A percentile compares a stretch with the other conserved stretches of the same genome.
Conservation (phyloP, 2,797 vertebrate species). For the Dendrocincla fuliginosa region DNA sequence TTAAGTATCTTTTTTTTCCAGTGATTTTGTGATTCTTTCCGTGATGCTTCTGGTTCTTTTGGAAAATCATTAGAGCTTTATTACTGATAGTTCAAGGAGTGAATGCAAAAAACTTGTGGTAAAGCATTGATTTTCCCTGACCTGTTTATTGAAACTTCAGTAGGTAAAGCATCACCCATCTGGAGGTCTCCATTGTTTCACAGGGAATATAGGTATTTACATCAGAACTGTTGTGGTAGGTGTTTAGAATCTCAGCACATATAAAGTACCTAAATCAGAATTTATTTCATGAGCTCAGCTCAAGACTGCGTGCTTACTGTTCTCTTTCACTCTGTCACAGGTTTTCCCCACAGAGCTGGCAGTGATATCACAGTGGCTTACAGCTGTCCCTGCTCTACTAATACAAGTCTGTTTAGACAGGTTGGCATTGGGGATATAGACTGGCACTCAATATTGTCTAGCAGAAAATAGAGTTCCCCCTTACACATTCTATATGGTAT, state of each 20-base stretch:
- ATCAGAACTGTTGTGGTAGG: not conserved
- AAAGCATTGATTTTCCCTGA: not conserved
- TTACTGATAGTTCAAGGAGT: not conserved
- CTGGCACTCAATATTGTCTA: not conserved
- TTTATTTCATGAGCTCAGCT: not conserved
- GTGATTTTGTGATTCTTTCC: not conserved
- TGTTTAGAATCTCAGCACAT: not conserved
- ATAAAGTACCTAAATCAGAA: not conserved
- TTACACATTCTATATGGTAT: not conserved
- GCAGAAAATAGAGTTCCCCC: not conserved
- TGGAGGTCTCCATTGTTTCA: not conserved
- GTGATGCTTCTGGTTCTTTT: not conserved
- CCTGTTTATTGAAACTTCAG: not conserved
- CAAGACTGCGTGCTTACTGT: not conserved
- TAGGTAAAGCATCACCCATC: not conserved
- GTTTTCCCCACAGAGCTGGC: not conserved
- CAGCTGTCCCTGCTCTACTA: not conserved
- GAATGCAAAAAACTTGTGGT: not conserved
- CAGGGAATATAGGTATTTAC: not conserved
- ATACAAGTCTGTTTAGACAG: not conserved
- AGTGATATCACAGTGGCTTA: not conserved
- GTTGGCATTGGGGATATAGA: rapidly evolving
- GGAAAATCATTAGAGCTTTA: not conserved
- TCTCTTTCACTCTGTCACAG: not conserved
- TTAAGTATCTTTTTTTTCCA: not conserved